Base-by-base conservation (phyloP, 1,140 invertebrate genomes). In the Bombus sylvicola region DNA sequence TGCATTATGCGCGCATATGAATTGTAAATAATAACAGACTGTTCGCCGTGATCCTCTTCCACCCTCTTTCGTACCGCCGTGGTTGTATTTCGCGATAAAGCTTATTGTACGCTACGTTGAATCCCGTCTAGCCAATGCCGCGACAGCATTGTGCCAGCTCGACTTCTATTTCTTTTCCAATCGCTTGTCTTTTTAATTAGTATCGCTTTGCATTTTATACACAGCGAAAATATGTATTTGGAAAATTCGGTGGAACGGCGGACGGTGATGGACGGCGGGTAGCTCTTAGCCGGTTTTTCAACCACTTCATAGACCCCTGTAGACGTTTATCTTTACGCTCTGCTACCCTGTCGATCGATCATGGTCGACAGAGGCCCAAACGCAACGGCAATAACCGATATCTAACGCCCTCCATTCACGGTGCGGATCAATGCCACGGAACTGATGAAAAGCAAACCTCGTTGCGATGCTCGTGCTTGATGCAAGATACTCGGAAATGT, bases 361-460 rank as follows among this genome's bases (percentile, higher is more conserved):
- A 57, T 22, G 68, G 37, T 59, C 41, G 28, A 80, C 34, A 47
- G 43, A 37, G 68, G 59, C 13, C 34, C 41, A 25, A 69, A 57
- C 64, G 47, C 68, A 71, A 71, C 25, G 25, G 47, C 79, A 71
- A 73, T 81, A 81, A 81, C 79, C 79, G 22, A 57, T 81, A 59
- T 43, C 57, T 47, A 66, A 74, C 41, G 31, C 31, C 43, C 41
- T 28, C 78, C 31, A 69, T 69, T 74, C 28, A 62, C 15, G 3
- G 13, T 0, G 9, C 41, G 39, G 31, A 34, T 74, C 59, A 62
- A 77, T 77, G 75, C 57, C 37, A 62, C 57, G 13, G 53, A 28
- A 76, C 37, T 9, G 53, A 39, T 77, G 75, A 41, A 62, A 76
- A 62, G 75, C 57, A 62, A 53, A 64, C 18, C 15, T 41, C 34